phyloP scores from a whole-genome alignment of 2,888 invertebrate species.

The Macaria liturata region DNA sequence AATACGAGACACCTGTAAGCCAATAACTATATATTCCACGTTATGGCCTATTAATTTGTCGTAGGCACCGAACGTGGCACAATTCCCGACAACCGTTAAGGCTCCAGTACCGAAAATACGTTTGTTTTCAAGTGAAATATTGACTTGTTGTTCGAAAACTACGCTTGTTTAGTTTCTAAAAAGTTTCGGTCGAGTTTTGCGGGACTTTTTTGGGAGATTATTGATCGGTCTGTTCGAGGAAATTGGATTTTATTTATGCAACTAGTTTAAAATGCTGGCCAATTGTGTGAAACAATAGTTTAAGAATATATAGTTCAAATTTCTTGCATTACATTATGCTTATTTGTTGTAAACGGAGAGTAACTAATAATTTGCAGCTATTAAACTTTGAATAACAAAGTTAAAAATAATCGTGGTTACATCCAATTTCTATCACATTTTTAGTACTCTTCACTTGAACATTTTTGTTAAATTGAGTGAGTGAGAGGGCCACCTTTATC shows the following conservation, averaged over 20 bases:
- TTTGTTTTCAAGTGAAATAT: constrained; percentile 34
- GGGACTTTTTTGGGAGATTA: constrained; percentile 9
- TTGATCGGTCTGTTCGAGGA: constrained; percentile 12
- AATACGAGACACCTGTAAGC: constrained; percentile 39
- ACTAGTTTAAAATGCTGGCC: neutral
- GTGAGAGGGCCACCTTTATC: too few species aligned
- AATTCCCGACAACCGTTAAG: constrained; percentile 34
- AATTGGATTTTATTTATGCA: constrained; percentile 16
- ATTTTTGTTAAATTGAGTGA: too few species aligned
- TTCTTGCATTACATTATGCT: too few species aligned
- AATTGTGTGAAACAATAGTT: neutral
- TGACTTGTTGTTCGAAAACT: constrained; percentile 29
- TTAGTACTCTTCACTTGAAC: too few species aligned
- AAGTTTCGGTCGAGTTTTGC: constrained; percentile 15
- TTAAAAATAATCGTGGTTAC: too few species aligned
- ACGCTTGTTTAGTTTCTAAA: constrained; percentile 24
- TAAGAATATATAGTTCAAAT: too few species aligned
- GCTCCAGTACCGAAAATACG: constrained; percentile 32
- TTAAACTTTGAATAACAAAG: too few species aligned
- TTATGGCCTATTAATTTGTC: constrained; percentile 67
- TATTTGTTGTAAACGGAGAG: too few species aligned
- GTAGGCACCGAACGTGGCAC: constrained; percentile 48
- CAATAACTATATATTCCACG: constrained; percentile 62
- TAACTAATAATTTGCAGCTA: too few species aligned
- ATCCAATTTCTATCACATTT: too few species aligned